Evolutionary conservation across 2,888 invertebrate species (phyloP).

Genomic region (Apeira syringaria): DNA sequence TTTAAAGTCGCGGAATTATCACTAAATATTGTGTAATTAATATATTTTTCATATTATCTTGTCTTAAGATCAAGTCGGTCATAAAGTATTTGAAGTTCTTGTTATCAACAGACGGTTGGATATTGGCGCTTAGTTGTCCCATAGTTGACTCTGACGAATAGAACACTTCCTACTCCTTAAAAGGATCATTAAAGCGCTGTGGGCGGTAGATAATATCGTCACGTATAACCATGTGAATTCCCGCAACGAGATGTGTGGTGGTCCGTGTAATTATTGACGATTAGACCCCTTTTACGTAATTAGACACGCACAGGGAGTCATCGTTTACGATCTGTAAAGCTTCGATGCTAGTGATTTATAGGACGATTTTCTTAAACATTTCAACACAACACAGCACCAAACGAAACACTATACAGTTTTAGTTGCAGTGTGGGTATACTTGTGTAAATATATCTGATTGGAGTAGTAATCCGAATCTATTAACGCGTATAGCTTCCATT

Average conservation of each 20-base stretch:
- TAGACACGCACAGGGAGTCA: not conserved
- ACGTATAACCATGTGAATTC: conserved; percentile 14
- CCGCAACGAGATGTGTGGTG: conserved; percentile 15
- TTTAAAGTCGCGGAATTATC: too few relatives aligned
- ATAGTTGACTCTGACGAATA: conserved; percentile 21
- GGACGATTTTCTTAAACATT: not conserved
- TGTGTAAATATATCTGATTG: not conserved
- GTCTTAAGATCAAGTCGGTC: too few relatives aligned
- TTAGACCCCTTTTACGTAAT: conserved; percentile 11
- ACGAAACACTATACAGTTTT: not conserved
- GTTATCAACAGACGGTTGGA: too few relatives aligned
- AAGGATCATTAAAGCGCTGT: conserved; percentile 27
- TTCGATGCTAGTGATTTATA: conserved; percentile 3
- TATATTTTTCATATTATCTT: too few relatives aligned
- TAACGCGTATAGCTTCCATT: too few relatives aligned
- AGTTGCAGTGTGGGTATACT: not conserved
- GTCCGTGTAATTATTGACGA: conserved; percentile 13
- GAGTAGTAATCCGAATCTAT: too few relatives aligned
- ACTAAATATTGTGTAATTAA: too few relatives aligned
- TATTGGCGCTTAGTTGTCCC: conserved; percentile 31
- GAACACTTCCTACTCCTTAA: conserved; percentile 34
- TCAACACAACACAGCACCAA: too few relatives aligned
- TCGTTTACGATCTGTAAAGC: conserved; percentile 2
- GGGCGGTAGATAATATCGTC: conserved; percentile 16
- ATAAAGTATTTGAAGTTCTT: too few relatives aligned